Evolutionary conservation across 2,797 vertebrate genomes (phyloP).

Genomic region (Anguilla anguilla): DNA sequence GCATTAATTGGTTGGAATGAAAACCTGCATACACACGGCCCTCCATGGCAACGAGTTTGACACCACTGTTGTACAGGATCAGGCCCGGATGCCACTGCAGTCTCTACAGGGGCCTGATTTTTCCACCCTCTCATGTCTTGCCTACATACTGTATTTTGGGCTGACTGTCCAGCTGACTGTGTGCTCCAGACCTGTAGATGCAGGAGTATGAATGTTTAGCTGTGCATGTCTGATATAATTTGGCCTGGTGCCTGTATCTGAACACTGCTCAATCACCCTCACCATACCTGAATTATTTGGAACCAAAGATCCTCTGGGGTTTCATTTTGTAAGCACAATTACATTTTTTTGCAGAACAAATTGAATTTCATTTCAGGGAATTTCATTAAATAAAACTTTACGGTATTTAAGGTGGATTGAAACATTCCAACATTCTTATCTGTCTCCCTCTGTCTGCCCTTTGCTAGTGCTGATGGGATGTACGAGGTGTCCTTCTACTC

Average conservation of each 20-base stretch:
- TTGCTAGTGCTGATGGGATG: constrained; percentile 87
- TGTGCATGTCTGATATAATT: not conserved
- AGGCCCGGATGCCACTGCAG: too few relatives aligned
- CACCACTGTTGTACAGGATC: too few relatives aligned
- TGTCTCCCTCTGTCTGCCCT: not conserved
- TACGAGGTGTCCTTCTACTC: constrained; percentile 98
- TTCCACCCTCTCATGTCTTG: not conserved
- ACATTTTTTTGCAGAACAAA: not conserved
- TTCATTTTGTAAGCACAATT: not conserved
- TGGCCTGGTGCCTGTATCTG: not conserved
- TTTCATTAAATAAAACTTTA: not conserved
- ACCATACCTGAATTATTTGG: too few relatives aligned
- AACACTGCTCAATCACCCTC: not conserved
- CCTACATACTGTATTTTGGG: not conserved
- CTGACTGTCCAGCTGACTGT: not conserved
- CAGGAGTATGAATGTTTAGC: not conserved
- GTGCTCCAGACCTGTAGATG: not conserved
- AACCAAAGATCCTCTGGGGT: too few relatives aligned
- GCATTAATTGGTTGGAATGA: too few relatives aligned
- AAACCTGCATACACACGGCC: too few relatives aligned
- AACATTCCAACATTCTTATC: not conserved
- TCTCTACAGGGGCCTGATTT: not conserved
- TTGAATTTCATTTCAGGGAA: not conserved
- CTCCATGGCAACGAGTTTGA: too few relatives aligned
- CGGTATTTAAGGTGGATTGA: not conserved